Evolutionary conservation across 2,113 vertebrate species (phyloP).

Genomic region (Corapipo altera): DNA sequence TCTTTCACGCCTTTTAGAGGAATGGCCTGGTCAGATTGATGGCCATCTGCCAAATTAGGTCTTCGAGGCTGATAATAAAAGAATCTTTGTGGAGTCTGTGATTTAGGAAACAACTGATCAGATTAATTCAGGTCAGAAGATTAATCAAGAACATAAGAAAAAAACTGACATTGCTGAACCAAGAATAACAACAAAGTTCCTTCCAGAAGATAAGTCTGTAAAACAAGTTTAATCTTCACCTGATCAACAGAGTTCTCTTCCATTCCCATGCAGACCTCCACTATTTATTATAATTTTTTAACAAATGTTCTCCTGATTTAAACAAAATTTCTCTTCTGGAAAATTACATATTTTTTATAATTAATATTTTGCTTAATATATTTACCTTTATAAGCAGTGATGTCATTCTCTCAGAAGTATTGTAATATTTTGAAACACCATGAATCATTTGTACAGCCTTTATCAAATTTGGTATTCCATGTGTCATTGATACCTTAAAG

Average conservation of each 20-base stretch:
- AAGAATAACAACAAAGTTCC: neutral
- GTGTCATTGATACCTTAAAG: constrained; percentile 80
- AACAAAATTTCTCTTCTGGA: neutral
- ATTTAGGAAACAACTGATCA: neutral
- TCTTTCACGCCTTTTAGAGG: neutral
- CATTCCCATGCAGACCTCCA: neutral
- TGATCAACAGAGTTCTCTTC: neutral
- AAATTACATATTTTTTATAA: neutral
- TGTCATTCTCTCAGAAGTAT: constrained; percentile 82
- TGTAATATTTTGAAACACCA: constrained; percentile 79
- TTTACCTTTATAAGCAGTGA: constrained; percentile 83
- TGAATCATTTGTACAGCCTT: constrained; percentile 81
- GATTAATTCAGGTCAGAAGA: neutral
- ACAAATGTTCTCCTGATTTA: neutral
- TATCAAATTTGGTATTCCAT: constrained; percentile 80
- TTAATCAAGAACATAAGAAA: neutral
- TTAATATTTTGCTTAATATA: neutral
- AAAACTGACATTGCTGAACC: neutral
- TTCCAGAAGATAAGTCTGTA: neutral
- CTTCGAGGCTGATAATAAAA: neutral
- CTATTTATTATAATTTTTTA: neutral
- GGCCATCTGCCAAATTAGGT: neutral
- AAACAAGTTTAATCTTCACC: neutral
- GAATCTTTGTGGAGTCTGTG: neutral
- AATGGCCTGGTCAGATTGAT: neutral